Evolutionary conservation across 2,797 vertebrate genomes (phyloP), one percentile per base, ranked within the genome.

Genomic region (Harpagifer antarcticus): DNA sequence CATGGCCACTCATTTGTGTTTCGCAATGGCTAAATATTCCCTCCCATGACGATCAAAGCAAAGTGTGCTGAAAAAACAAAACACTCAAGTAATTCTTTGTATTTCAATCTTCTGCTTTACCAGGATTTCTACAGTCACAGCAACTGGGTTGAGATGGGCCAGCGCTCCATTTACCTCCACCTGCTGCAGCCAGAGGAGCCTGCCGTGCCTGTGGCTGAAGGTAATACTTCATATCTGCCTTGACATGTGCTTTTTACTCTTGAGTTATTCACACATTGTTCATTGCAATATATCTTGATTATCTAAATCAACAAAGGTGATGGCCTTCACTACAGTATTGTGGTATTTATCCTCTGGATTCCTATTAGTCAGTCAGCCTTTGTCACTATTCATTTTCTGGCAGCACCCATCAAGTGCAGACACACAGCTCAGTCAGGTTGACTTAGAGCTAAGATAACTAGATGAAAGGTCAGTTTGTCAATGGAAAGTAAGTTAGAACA

Each of bases 121-220:
- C 66, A 97, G 96, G 97, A 97, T 87, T 97, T 97, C 89, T 97
- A 97, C 79, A 98, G 96, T 80, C 96, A 98, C 83, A 98, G 96
- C 86, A 98, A 96, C 91, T 97, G 96, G 96, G 95, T 97, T 50
- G 96, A 97, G 85, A 92, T 97, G 92, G 97, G 96, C 44, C 78
- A 92, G 66, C 85, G 15, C 31, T 82, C 86, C 13, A 86, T 95
- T 68, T 96, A 97, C 79, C 94, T 93, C 66, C 93, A 96, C 74
- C 93, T 97, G 66, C 90, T 96, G 70, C 89, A 95, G 62, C 94
- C 95, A 1, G 88, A 93, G 23, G 94, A 88, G 49, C 90, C 95
- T 4, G 91, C 96, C n/a, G n/a, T 87, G 65, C 93, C 91, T 68
- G 88, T 97, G 54, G 96, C 96, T 19, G 82, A 91, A 92, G 94